phyloP scores from a whole-genome alignment of 2,888 invertebrate genomes.

The Blera fallax region DNA sequence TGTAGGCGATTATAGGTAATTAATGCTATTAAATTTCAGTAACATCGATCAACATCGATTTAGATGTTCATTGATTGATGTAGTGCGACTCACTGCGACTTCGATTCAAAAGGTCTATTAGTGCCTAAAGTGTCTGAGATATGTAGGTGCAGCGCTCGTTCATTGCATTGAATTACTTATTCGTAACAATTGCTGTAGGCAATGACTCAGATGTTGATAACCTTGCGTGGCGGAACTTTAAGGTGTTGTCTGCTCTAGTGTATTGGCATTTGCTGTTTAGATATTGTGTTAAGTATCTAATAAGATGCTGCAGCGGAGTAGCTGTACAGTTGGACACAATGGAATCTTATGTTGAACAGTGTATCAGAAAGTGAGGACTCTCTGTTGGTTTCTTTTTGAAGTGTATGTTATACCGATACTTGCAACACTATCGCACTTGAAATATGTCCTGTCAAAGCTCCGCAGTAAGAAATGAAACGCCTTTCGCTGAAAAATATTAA shows the following conservation, averaged over 20 bases:
- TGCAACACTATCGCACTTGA: no score
- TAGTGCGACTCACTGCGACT: neutral
- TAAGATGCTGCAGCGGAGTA: no score
- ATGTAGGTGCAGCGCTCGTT: conserved; percentile 9
- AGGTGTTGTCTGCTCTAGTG: conserved; percentile 7
- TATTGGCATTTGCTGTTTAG: neutral
- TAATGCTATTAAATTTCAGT: neutral
- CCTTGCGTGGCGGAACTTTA: conserved; percentile 26
- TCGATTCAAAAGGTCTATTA: conserved; percentile 32
- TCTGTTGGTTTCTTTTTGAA: no score
- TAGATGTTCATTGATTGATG: neutral
- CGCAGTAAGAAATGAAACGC: no score
- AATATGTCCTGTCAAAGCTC: no score
- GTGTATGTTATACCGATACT: no score
- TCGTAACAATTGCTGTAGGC: neutral
- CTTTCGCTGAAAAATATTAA: no score
- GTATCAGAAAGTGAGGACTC: no score
- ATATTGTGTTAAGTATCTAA: no score
- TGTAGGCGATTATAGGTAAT: neutral
- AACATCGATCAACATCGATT: conserved; percentile 17
- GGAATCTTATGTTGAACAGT: no score
- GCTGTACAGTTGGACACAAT: no score
- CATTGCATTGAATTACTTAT: conserved; percentile 25
- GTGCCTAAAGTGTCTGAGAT: conserved; percentile 11
- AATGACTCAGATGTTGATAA: conserved; percentile 8